A percentile compares a stretch with the other conserved stretches of the same genome.
Evolutionary conservation across 2,113 vertebrate species (phyloP).

Genomic region (Spheniscus mendiculus): DNA sequence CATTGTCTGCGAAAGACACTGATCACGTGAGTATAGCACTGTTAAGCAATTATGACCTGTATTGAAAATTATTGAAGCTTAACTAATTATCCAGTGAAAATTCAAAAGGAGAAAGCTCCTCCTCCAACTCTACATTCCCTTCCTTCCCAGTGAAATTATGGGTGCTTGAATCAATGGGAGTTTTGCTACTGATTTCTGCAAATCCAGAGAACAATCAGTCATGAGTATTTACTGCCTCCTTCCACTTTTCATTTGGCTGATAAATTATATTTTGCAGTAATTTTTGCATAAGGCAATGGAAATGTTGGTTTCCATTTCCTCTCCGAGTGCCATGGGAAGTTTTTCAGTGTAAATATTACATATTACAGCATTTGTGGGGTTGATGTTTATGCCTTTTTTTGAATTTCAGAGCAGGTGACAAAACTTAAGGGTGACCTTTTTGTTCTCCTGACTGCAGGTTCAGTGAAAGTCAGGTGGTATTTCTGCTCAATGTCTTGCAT

Average conservation of each 20-base stretch:
- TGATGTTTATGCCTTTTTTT: background rate
- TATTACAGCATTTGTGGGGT: background rate
- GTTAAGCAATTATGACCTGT: background rate
- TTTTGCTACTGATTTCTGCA: background rate
- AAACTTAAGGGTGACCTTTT: background rate
- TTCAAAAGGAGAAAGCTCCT: background rate
- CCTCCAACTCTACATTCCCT: background rate
- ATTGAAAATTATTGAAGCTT: slow-evolving; percentile 34
- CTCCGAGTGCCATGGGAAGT: background rate
- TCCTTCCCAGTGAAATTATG: background rate
- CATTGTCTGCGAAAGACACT: background rate
- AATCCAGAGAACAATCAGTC: background rate
- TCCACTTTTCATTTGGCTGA: background rate
- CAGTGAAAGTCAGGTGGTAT: background rate
- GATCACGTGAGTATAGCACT: background rate
- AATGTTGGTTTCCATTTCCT: background rate
- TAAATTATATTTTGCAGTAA: background rate
- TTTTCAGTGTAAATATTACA: background rate
- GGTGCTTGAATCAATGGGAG: background rate
- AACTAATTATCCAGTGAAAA: background rate
- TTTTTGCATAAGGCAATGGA: background rate
- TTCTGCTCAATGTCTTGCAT: background rate
- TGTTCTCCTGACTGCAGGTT: background rate
- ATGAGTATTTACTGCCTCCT: background rate
- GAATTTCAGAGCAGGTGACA: background rate